A percentile compares a stretch with the other conserved stretches of the same genome.
Evolutionary conservation across 2,113 vertebrate species (phyloP).

Genomic region (Xiphophorus maculatus): DNA sequence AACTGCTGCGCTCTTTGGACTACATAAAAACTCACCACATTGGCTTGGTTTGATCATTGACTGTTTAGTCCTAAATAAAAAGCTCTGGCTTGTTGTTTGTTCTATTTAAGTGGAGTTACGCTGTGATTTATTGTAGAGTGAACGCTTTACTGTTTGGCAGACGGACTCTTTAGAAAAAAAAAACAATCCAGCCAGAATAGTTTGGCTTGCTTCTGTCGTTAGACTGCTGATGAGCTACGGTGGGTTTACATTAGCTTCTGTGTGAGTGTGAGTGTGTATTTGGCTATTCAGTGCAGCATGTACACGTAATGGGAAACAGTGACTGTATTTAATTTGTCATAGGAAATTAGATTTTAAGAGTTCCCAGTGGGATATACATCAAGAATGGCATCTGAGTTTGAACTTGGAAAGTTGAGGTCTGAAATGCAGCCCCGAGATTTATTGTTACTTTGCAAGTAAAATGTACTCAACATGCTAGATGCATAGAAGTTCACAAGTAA

Average conservation of each 20-base stretch:
- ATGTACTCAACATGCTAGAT: background rate
- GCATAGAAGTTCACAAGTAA: background rate
- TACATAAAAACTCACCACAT: background rate
- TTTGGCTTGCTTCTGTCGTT: background rate
- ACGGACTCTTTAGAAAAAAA: background rate
- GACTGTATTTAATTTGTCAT: too few relatives aligned
- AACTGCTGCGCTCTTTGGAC: constrained; percentile 15
- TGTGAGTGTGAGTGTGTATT: too few relatives aligned
- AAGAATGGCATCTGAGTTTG: too few relatives aligned
- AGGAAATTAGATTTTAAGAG: too few relatives aligned
- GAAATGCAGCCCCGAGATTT: background rate
- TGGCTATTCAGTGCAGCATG: background rate
- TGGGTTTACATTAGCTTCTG: background rate
- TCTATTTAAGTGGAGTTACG: background rate
- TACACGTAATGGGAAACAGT: background rate
- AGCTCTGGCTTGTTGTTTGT: constrained; percentile 1
- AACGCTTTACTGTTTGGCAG: constrained; percentile 6
- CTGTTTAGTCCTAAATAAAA: background rate
- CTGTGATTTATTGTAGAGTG: background rate
- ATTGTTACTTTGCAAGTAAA: background rate
- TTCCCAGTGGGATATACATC: too few relatives aligned
- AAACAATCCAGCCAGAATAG: background rate
- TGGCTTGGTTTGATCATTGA: constrained; percentile 8
- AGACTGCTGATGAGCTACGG: background rate
- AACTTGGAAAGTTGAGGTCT: background rate